A percentile compares a stretch with the other conserved stretches of the same genome.
These are phyloP conservation scores for Stercorarius parasiticus DNA, from an alignment of 2,113 vertebrate genomes.

Conservation along the genomic window DNA sequence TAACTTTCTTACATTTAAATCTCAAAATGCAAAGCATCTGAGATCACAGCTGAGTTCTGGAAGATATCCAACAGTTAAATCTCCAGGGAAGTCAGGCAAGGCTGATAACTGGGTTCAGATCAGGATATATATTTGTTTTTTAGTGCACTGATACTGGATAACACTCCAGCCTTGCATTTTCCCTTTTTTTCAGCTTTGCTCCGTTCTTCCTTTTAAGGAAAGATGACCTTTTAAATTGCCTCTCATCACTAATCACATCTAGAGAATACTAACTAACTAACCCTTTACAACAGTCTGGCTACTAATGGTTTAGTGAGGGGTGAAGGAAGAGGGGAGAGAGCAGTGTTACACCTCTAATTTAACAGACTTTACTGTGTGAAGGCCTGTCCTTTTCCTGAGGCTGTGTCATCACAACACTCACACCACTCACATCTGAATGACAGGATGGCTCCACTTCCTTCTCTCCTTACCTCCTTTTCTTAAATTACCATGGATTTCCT, in stretches of 20 bases:
- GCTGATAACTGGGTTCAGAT: conserved; percentile 34
- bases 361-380: neutral
- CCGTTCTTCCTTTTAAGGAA: conserved; percentile 10
- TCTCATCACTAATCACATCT: neutral
- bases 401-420: neutral
- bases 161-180: neutral
- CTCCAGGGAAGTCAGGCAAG: conserved; percentile 11
- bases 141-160: neutral
- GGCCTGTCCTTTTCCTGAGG: neutral
- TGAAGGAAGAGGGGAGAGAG: neutral
- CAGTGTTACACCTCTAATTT: neutral
- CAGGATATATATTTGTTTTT: conserved; percentile 15
- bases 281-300: neutral
- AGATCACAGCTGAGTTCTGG: neutral
- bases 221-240: neutral
- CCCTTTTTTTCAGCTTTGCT: neutral
- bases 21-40: conserved; percentile 31
- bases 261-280: neutral
- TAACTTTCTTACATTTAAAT: neutral
- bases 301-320: neutral
- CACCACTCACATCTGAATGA: neutral
- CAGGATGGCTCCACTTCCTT: neutral
- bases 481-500: neutral
- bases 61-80: conserved; percentile 1
- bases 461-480: neutral